Evolutionary conservation across 2,113 vertebrate genomes (phyloP).

Genomic region (Balaeniceps rex): DNA sequence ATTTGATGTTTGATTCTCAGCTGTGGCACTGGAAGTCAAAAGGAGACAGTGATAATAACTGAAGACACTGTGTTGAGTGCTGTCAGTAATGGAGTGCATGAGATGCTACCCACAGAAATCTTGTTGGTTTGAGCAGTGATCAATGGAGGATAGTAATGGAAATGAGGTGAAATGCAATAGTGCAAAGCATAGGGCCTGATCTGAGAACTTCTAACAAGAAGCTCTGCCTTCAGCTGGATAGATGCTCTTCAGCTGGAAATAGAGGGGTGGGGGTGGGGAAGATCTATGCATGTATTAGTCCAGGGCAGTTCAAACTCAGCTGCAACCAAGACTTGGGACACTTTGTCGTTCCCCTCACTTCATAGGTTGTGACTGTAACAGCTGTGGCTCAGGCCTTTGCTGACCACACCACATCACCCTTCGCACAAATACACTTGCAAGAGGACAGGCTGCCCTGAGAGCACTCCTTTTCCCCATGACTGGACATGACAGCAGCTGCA

Average conservation of each 20-base stretch:
- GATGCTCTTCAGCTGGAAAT: neutral
- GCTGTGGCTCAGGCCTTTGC: neutral
- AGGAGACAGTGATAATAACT: neutral
- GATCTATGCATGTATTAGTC: neutral
- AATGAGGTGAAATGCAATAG: neutral
- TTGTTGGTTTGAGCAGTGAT: neutral
- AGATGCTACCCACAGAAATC: neutral
- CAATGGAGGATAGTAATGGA: neutral
- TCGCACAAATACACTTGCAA: neutral
- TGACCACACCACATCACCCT: neutral
- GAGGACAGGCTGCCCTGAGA: neutral
- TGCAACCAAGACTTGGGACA: neutral
- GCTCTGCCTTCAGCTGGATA: neutral
- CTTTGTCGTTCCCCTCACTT: neutral
- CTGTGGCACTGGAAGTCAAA: neutral
- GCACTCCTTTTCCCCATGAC: neutral
- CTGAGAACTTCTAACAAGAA: neutral
- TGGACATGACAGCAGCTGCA: neutral
- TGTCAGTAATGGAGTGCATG: neutral
- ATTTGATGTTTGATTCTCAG: neutral
- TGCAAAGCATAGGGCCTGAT: neutral
- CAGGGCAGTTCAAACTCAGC: neutral
- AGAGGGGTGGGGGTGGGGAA: neutral
- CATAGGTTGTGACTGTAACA: neutral
- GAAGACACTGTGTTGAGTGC: neutral